Evolutionary conservation across 2,888 invertebrate species (phyloP).

Genomic region (Drosophila niveifrons): DNA sequence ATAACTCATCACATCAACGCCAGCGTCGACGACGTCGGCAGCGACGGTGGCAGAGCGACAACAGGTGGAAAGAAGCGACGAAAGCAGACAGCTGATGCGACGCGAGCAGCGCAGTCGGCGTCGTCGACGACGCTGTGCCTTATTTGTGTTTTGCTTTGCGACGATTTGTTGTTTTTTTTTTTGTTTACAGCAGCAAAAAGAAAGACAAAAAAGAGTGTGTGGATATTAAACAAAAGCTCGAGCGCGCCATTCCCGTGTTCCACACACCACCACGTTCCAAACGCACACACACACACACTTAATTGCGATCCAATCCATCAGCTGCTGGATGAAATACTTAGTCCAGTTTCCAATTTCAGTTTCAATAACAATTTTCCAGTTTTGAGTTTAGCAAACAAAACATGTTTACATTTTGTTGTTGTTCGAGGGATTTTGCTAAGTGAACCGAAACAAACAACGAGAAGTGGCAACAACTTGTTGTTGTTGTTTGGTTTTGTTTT

Average conservation of each 20-base stretch:
- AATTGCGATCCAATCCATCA: slow-evolving; percentile 8
- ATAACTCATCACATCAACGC: slow-evolving; percentile 78
- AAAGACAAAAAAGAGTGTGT: not conserved
- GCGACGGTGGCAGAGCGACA: slow-evolving; percentile 25
- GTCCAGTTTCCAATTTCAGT: slow-evolving; percentile 47
- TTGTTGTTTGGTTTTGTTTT: slow-evolving; percentile 30
- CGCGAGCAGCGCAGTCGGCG: slow-evolving; percentile 24
- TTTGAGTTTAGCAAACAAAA: slow-evolving; percentile 23
- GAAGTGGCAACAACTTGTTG: slow-evolving; percentile 49
- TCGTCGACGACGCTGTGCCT: slow-evolving; percentile 28
- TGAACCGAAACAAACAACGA: slow-evolving; percentile 54
- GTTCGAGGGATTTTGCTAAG: slow-evolving; percentile 32
- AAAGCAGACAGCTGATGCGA: slow-evolving; percentile 18
- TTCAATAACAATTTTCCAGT: slow-evolving; percentile 46
- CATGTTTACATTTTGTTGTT: slow-evolving; percentile 42
- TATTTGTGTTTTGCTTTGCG: slow-evolving; percentile 44
- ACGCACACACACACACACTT: not conserved
- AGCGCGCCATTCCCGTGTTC: not conserved
- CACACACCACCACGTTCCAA: slow-evolving; percentile 1
- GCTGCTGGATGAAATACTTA: slow-evolving; percentile 2
- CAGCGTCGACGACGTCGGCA: slow-evolving; percentile 27
- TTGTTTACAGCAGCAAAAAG: slow-evolving; percentile 36
- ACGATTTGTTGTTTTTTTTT: slow-evolving; percentile 27
- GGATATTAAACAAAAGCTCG: slow-evolving; percentile 20
- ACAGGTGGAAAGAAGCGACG: slow-evolving; percentile 66